A percentile compares a stretch with the other conserved stretches of the same genome.
phyloP scores from a whole-genome alignment of 1,140 invertebrate genomes.

The Brachionus plicatilis region DNA sequence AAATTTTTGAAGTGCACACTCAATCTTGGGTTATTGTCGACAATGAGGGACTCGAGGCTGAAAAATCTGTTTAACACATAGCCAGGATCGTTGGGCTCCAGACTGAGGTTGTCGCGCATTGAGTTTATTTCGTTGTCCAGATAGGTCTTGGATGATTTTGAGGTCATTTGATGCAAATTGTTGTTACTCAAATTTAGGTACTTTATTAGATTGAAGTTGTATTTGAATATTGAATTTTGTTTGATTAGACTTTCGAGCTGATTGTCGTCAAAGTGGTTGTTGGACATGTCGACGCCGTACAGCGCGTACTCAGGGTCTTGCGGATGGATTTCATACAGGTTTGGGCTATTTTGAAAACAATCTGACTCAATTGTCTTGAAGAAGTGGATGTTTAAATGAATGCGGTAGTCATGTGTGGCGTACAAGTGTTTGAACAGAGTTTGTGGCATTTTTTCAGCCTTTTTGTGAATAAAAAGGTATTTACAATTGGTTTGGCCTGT shows the following conservation, averaged over 20 bases:
- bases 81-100: conserved; percentile 2
- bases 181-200: conserved; percentile 28
- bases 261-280: neutral
- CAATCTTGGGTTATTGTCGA: conserved; percentile 2
- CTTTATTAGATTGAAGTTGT: neutral
- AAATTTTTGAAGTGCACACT: conserved; percentile 14
- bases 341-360: neutral
- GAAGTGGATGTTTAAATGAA: neutral
- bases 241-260: conserved; percentile 20
- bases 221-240: conserved; percentile 15
- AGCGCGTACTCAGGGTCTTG: neutral
- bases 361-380: neutral
- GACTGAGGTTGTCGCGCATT: neutral
- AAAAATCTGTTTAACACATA: neutral
- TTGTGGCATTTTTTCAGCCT: neutral
- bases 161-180: neutral
- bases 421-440: neutral
- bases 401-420: neutral
- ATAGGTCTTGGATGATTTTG: neutral
- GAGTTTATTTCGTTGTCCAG: conserved; percentile 7
- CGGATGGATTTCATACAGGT: neutral
- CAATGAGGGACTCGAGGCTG: neutral
- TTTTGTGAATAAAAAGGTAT: neutral
- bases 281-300: neutral
- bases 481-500: neutral